Conservation (phyloP, 2,113 vertebrate genomes). For the Leucosticte australis region DNA sequence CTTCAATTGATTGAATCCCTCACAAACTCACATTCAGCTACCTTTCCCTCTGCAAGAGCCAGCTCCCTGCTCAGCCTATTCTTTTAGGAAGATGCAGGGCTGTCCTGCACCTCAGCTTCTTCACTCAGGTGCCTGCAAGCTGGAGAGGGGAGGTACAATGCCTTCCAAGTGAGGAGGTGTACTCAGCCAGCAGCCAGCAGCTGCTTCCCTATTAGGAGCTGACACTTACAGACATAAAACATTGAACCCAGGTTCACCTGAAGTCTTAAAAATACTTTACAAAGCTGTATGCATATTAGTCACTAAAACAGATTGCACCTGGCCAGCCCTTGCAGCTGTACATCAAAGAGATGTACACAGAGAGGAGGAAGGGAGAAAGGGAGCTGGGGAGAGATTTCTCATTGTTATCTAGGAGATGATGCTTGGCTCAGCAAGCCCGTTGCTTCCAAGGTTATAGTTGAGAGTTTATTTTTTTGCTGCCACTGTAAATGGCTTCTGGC, state of each 20-base stretch:
- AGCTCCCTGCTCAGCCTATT: not conserved
- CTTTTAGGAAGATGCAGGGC: not conserved
- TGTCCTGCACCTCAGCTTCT: not conserved
- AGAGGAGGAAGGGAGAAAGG: not conserved
- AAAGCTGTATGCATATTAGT: not conserved
- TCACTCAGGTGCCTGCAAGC: not conserved
- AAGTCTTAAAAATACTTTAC: not conserved
- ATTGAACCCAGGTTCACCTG: not conserved
- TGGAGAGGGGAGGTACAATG: not conserved
- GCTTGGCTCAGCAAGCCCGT: constrained; percentile 14
- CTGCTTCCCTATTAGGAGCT: not conserved
- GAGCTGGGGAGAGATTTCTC: not conserved
- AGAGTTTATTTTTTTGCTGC: not conserved
- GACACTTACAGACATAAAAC: not conserved
- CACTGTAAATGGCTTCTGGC: not conserved
- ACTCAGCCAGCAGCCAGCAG: not conserved
- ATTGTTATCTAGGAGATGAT: constrained; percentile 3
- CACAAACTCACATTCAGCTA: not conserved
- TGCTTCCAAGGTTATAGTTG: not conserved
- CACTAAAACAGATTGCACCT: constrained; percentile 14
- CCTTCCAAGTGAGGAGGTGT: not conserved
- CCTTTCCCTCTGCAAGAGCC: not conserved
- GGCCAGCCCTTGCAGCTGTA: constrained; percentile 28
- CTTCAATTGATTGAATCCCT: not conserved
- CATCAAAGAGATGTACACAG: not conserved